These are phyloP conservation scores for Chloromyia formosa DNA, from an alignment of 2,888 invertebrate species.

Conservation along the genomic window DNA sequence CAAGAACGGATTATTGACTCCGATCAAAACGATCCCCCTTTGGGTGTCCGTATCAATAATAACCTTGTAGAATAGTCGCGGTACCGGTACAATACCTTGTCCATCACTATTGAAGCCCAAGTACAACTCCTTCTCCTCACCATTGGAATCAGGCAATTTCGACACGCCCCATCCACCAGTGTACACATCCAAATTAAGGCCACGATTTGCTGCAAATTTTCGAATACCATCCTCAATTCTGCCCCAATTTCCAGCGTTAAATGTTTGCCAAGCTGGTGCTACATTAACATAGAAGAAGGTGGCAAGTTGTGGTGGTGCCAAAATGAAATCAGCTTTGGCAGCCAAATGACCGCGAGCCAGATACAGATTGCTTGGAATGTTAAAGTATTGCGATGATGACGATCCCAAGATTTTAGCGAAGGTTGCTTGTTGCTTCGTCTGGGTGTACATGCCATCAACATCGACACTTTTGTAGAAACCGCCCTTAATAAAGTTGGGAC, in stretches of 20 bases:
- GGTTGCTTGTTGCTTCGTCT: neutral
- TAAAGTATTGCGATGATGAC: neutral
- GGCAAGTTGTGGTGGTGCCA: neutral
- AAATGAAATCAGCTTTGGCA: neutral
- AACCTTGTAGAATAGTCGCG: neutral
- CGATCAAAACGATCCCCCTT: neutral
- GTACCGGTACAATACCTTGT: neutral
- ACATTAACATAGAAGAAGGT: neutral
- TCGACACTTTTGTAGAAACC: neutral
- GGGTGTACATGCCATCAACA: neutral
- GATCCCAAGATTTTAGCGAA: neutral
- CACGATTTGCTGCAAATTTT: neutral
- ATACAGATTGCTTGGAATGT: conserved; percentile 1
- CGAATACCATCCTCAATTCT: neutral
- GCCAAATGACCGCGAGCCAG: neutral
- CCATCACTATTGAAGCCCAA: neutral
- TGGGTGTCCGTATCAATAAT: neutral
- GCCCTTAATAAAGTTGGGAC: neutral
- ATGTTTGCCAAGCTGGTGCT: neutral
- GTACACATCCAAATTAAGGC: neutral
- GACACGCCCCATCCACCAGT: neutral
- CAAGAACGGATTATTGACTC: neutral
- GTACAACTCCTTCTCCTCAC: neutral
- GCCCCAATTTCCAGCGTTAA: neutral
- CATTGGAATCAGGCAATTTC: neutral